phyloP scores from a whole-genome alignment of 1,140 invertebrate species.

The Drosophila tani region DNA sequence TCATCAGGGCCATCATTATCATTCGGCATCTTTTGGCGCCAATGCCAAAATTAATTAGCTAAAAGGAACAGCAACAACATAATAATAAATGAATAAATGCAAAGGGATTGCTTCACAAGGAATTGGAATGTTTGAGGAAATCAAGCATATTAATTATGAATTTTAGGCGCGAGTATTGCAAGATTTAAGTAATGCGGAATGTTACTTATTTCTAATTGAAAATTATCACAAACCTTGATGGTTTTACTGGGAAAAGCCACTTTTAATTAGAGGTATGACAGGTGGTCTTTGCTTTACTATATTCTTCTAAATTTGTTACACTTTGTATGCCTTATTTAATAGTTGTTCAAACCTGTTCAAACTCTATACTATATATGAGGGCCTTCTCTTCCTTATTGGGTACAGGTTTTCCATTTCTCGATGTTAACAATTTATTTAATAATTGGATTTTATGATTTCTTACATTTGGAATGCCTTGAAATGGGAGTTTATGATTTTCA shows the following conservation, averaged over 20 bases:
- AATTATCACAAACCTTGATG: not conserved
- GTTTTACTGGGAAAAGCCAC: not conserved
- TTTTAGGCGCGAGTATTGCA: not conserved
- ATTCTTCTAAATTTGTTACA: not conserved
- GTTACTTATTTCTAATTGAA: not conserved
- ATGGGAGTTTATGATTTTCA: too few species aligned
- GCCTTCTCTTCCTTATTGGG: too few species aligned
- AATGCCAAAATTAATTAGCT: conserved; percentile 79
- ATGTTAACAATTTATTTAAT: too few species aligned
- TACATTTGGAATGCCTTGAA: too few species aligned
- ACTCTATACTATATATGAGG: too few species aligned
- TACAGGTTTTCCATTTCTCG: too few species aligned
- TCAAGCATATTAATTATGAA: not conserved
- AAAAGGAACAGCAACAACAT: conserved; percentile 13
- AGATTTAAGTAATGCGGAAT: too few species aligned
- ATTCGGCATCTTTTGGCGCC: conserved; percentile 54
- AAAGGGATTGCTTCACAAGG: conserved; percentile 39
- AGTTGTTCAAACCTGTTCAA: too few species aligned
- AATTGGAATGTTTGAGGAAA: not conserved
- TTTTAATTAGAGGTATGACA: not conserved
- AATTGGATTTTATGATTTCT: too few species aligned
- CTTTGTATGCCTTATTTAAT: not conserved
- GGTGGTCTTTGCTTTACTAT: not conserved
- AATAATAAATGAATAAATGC: conserved; percentile 19
- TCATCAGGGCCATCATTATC: conserved; percentile 19